Percentiles rank a stretch among this genome's conserved stretches.
Conservation (phyloP, 2,113 vertebrate species). For the Montifringilla adamsi region DNA sequence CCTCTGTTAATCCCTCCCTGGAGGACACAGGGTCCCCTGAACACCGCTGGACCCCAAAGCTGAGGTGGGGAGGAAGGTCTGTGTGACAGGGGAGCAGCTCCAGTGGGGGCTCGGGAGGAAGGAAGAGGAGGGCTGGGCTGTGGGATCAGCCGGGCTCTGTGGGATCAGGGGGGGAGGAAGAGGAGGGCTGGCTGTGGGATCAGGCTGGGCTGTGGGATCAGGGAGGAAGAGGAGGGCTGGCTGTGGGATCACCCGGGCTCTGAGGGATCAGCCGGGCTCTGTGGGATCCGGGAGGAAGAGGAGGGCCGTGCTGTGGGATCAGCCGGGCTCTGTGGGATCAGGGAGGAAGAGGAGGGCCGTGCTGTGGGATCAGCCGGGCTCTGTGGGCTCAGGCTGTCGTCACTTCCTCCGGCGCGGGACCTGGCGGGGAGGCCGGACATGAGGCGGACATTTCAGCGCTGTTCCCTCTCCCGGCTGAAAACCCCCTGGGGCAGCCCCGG, state of each 20-base stretch:
- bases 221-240: not conserved
- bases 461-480: not conserved
- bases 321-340: not conserved
- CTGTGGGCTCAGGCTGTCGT: not conserved
- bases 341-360: not conserved
- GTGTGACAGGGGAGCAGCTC: not conserved
- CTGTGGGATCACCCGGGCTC: too few species aligned
- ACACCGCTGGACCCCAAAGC: accelerated
- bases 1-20: not conserved
- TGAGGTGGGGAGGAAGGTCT: not conserved
- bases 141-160: not conserved
- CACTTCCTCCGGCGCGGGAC: not conserved
- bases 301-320: not conserved
- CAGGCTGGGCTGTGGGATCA: not conserved
- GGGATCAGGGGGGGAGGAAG: not conserved
- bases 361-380: not conserved
- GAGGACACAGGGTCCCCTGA: not conserved
- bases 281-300: not conserved
- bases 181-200: not conserved
- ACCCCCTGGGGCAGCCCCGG: accelerated
- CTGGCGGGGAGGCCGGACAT: accelerated
- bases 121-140: not conserved
- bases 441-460: accelerated
- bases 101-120: not conserved
- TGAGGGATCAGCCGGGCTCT: not conserved